Base-by-base conservation (phyloP, 2,113 vertebrate species). In the Noctilio leporinus region DNA sequence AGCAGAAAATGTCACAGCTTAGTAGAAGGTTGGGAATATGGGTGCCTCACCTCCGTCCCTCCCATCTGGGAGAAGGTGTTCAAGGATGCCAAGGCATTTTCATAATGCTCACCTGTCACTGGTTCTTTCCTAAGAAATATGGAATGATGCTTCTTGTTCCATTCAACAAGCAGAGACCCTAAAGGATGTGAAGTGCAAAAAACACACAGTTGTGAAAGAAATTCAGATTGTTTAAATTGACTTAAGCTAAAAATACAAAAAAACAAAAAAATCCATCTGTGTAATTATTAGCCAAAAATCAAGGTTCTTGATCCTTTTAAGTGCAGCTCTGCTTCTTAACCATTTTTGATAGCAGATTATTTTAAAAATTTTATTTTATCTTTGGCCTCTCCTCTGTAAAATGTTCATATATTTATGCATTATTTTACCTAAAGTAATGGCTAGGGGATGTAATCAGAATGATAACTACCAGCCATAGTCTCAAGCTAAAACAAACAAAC, bases 1-100 rank as follows among this genome's bases (percentile, higher is more conserved):
- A 76, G 77, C 55, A 88, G 45, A 84, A 95, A 94, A 82, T 88
- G 47, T 72, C 94, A 77, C 35, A 81, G 24, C 51, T 80, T 83
- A 11, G 57, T 89, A 90, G 40, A 84, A 6, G 33, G 38, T 86
- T 40, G 28, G 3, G 24, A 86, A 33, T 75, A 84, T 26, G 20
- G 4, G 64, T 14, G 3, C 1, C 8, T 67, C 10, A 62, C 2
- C 4, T 53, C 19, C 35, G 5, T 35, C 62, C 17, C 67, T n/a
- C 17, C 64, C 30, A 81, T 12, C 28, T 40, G 19, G 3, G 30
- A 40, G 38, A 89, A 59, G 15, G 1, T 9, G 28, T 26, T 67
- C 40, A 65, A 86, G 24, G 43, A 47, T 33, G 1, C 8, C 4
- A 90, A 8, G 4, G 49, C 2, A 19, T 64, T 53, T 33, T 16